Evolutionary conservation across 2,113 vertebrate species (phyloP), one percentile per base, ranked within the genome.

Genomic region (Isichthys henryi): DNA sequence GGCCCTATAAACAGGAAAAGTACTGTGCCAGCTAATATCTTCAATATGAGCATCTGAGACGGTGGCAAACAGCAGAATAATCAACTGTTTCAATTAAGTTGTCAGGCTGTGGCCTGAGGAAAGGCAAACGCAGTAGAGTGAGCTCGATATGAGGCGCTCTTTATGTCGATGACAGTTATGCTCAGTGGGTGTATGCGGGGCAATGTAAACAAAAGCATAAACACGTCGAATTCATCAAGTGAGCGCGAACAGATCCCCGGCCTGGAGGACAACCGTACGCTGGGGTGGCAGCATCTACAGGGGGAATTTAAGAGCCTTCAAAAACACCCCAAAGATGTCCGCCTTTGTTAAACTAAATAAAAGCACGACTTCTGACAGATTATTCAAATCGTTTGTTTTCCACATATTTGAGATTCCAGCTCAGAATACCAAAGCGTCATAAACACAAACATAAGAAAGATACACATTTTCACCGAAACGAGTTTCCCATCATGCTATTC

Each of bases 41-140:
- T 50, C 49, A 52, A 52, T 52, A 31, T 52, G 46, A 11, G 49
- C 8, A 1, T 88, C 90, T 87, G 31, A 82, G 84, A 90, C 48
- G 23, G 35, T 83, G 90, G 84, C 87, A 66, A 88, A 77, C 49
- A 87, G 89, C 90, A 90, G 86, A 91, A 90, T 90, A 82, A 90
- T 92, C 80, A 88, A 92, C 89, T 87, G 88, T 88, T 89, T 84
- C 91, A 91, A 90, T 91, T 92, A 93, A 48, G 46, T 77, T 92
- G 90, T 89, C 88, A 91, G 91, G 91, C 89, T 88, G 86, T 50
- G 89, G 77, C 88, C 13, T 80, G n/a, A 56, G 88, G 88, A 86
- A 89, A 91, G 90, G 90, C 86, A 91, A 87, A 92, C 49, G 87
- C 90, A 27, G 52, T 10, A 88, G 86, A 89, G 88, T 83, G 82